Evolutionary conservation across 2,797 vertebrate species (phyloP), one percentile per base, ranked within the genome.

Genomic region (Botia almorhae): DNA sequence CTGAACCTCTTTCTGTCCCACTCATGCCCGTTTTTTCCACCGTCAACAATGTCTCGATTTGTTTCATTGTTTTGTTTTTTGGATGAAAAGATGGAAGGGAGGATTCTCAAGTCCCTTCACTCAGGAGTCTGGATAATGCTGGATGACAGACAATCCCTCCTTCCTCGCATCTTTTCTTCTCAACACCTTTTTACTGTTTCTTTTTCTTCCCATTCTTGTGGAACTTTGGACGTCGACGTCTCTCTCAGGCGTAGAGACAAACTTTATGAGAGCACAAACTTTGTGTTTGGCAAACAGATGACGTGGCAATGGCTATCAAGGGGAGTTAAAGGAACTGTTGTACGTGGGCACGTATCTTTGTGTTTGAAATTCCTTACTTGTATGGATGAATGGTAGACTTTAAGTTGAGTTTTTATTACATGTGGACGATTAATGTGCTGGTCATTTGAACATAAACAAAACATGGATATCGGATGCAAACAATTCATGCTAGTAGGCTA

Each of bases 171-270:
- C 77, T 79, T 79, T 79, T 74, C 69, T 33, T 63, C 71, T 77
- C 56, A 60, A 76, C 46, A 58, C 7, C 7, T 46, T 63, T 63
- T 74, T 36, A 56, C 58, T 13, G 16, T 75, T 60, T 67, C 56
- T 46, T 68, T 78, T 78, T 64, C n/a, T 12, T 63, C 16, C 48
- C 51, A 69, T 55, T 74, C 71, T 61, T 29, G 16, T 58, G 76
- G 29, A 74, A 51, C 63, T 68, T n/a, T 73, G 69, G 78, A 67
- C 63, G 36, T 65, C n/a, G 60, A 58, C 23, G 63, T 80, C 70
- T 80, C 94, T 95, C 94, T 96, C 94, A 95, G 94, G 94, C 95
- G 93, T 94, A 92, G 83, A 89, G 87, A 92, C 85, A 93, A 88
- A 92, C 81, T 87, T 80, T 89, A 85, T 89, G 68, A 92, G 91